A percentile compares a stretch with the other conserved stretches of the same genome.
Evolutionary conservation across 2,113 vertebrate genomes (phyloP).

Genomic region (Pycnonotus jocosus): DNA sequence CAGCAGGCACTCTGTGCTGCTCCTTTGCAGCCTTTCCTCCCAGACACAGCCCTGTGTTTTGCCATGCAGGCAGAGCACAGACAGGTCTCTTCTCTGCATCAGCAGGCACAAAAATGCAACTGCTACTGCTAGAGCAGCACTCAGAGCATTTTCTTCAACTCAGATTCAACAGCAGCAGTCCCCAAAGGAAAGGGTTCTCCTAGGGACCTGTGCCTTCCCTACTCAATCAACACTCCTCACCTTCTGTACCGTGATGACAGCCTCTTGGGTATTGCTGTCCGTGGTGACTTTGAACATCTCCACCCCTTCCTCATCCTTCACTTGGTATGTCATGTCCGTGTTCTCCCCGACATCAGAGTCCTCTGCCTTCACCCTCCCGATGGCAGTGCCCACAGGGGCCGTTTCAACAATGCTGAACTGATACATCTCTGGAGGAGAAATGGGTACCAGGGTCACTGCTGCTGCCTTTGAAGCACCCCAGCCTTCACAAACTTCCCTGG

Average conservation of each 20-base stretch:
- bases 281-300: constrained; percentile 89
- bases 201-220: not conserved
- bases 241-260: constrained; percentile 86
- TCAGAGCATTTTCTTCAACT: not conserved
- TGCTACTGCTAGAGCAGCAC: not conserved
- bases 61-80: not conserved
- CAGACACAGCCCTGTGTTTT: not conserved
- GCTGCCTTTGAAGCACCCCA: not conserved
- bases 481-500: not conserved
- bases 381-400: constrained; percentile 80
- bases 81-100: not conserved
- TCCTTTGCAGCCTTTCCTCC: not conserved
- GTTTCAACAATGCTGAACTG: constrained; percentile 92
- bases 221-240: constrained; percentile 46
- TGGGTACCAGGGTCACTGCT: not conserved
- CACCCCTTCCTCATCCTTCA: constrained; percentile 84
- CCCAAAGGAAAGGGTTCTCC: not conserved
- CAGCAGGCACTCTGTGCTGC: not conserved
- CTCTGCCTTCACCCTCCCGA: constrained; percentile 90
- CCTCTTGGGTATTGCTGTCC: constrained; percentile 89
- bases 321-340: constrained; percentile 94
- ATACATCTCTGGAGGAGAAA: constrained; percentile 85
- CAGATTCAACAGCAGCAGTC: not conserved
- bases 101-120: not conserved
- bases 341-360: constrained; percentile 94